Evolutionary conservation across 2,888 invertebrate genomes (phyloP).

Genomic region (Cepaea hortensis): DNA sequence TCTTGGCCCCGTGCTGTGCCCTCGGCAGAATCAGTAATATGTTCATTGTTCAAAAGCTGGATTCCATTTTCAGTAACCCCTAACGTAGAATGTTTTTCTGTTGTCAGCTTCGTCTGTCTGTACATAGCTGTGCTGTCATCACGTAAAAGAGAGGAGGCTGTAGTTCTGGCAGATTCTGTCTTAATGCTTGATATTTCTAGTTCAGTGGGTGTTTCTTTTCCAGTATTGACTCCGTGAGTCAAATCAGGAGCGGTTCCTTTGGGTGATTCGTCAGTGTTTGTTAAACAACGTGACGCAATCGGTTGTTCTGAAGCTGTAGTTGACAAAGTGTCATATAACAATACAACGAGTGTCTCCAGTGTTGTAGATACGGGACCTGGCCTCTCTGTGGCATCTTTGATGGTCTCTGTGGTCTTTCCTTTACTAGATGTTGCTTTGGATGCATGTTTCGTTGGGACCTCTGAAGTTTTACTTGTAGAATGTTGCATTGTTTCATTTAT

Average conservation of each 20-base stretch:
- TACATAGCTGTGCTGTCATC: neutral
- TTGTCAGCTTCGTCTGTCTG: neutral
- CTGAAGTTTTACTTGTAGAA: no score
- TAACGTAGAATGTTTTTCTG: neutral
- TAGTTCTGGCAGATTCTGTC: slow-evolving; percentile 11
- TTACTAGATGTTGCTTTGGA: neutral
- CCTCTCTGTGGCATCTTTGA: neutral
- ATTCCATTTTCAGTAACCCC: neutral
- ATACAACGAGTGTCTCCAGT: slow-evolving; percentile 31
- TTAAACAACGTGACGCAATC: neutral
- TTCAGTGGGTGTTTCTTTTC: neutral
- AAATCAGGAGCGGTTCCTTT: neutral
- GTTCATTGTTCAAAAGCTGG: slow-evolving; percentile 4
- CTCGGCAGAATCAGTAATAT: neutral
- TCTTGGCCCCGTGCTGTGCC: neutral
- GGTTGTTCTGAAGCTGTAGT: slow-evolving; percentile 6
- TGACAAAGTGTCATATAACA: slow-evolving; percentile 44
- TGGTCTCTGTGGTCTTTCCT: neutral
- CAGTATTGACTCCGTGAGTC: neutral
- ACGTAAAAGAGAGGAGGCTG: neutral
- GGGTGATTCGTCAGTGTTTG: neutral
- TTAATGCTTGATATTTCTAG: neutral
- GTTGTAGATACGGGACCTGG: slow-evolving; percentile 6
- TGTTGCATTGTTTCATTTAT: no score
- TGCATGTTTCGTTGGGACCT: neutral